Conservation (phyloP, 92 coral and sea anemone species). For the Metridium senile region DNA sequence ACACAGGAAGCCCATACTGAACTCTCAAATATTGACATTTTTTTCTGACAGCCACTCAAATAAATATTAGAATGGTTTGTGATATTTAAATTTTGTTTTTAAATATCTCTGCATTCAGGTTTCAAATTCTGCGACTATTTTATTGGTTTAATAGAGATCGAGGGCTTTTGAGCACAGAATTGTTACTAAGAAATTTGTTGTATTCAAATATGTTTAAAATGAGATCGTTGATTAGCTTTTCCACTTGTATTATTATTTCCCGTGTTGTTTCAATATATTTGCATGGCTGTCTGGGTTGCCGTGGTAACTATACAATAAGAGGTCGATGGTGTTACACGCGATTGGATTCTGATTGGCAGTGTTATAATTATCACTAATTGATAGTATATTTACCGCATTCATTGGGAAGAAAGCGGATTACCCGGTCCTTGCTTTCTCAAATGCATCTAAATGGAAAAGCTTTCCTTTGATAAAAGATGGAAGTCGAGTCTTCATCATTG, state of each 20-base stretch:
- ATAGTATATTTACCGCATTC: constrained; percentile 32
- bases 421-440: constrained; percentile 4
- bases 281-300: constrained; percentile 9
- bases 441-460: neutral
- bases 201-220: neutral
- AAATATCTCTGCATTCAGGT: neutral
- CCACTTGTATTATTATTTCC: neutral
- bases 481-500: neutral
- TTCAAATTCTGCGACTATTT: neutral
- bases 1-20: constrained; percentile 26
- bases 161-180: too few species aligned
- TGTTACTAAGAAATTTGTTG: neutral
- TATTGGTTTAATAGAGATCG: too few species aligned
- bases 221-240: neutral
- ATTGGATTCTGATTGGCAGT: constrained; percentile 44
- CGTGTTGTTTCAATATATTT: neutral
- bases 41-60: neutral
- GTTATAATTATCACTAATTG: constrained; percentile 42
- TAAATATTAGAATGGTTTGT: neutral
- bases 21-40: neutral
- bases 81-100: neutral
- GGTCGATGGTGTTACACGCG: constrained; percentile 16
- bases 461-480: constrained; percentile 3
- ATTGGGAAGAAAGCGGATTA: constrained; percentile 35
- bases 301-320: constrained; percentile 21